Conservation (phyloP, 2,113 vertebrate genomes). For the Aleadryas rufinucha region DNA sequence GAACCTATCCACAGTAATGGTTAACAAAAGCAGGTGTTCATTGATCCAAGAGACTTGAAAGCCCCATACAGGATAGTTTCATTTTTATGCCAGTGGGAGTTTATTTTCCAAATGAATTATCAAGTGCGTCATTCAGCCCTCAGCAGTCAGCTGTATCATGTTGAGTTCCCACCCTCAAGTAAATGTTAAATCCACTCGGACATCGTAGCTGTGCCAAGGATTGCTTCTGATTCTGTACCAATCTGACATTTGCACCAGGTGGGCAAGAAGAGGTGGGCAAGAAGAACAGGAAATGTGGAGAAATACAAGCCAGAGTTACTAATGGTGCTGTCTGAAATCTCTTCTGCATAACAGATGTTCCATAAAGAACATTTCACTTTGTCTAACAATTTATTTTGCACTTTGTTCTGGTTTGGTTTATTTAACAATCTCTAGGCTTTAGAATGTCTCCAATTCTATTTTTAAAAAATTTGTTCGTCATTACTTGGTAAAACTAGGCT, state of each 20-base stretch:
- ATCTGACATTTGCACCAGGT: background rate
- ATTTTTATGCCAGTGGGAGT: background rate
- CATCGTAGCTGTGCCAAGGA: background rate
- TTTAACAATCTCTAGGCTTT: background rate
- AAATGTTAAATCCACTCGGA: background rate
- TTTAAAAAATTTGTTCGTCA: background rate
- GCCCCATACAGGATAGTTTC: background rate
- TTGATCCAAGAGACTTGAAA: background rate
- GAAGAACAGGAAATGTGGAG: background rate
- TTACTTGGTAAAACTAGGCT: background rate
- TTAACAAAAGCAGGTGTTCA: background rate
- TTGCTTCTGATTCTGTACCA: background rate
- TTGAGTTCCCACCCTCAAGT: background rate
- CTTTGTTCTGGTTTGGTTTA: background rate
- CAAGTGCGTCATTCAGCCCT: background rate
- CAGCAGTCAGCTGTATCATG: background rate
- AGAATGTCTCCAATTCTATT: background rate
- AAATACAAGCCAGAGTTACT: background rate
- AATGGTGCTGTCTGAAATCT: background rate
- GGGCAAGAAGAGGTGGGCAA: background rate
- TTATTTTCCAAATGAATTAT: background rate
- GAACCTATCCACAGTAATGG: background rate
- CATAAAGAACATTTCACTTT: background rate
- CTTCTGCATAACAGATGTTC: background rate
- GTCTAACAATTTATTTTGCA: background rate